These are phyloP conservation scores for Microcebus lehilahytsara DNA, from an alignment of 2,113 vertebrate genomes.

Conservation along the genomic window DNA sequence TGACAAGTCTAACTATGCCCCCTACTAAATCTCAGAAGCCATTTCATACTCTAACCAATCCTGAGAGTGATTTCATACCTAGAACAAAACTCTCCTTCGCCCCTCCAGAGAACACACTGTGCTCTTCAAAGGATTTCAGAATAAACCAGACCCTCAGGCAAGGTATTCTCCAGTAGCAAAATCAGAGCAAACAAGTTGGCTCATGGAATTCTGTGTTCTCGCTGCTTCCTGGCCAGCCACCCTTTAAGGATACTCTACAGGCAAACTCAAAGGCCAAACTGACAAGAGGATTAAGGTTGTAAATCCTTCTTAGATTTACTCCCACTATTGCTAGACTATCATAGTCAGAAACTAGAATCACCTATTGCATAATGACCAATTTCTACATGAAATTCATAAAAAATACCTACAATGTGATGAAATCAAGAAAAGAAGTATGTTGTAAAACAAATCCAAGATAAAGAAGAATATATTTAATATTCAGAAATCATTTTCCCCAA, in stretches of 20 bases:
- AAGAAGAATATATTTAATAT: not conserved
- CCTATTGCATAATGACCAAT: not conserved
- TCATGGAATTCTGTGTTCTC: not conserved
- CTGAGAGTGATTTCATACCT: not conserved
- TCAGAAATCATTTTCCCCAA: not conserved
- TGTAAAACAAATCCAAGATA: not conserved
- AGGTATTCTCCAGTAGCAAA: not conserved
- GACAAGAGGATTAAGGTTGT: not conserved
- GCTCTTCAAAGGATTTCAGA: not conserved
- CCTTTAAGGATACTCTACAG: not conserved
- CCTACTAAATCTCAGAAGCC: not conserved
- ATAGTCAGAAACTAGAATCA: not conserved
- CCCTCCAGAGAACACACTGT: not conserved
- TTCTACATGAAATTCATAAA: not conserved
- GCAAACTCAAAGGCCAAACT: not conserved
- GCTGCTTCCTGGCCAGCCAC: not conserved
- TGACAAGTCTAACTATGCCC: not conserved
- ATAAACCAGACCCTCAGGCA: not conserved
- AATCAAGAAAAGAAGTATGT: not conserved
- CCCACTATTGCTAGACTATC: not conserved
- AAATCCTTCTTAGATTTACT: not conserved
- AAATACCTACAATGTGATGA: not conserved
- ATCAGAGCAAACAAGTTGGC: not conserved
- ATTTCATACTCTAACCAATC: not conserved
- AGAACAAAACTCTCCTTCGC: not conserved